Evolutionary conservation across 2,113 vertebrate genomes (phyloP).

Genomic region (Pedetes capensis): DNA sequence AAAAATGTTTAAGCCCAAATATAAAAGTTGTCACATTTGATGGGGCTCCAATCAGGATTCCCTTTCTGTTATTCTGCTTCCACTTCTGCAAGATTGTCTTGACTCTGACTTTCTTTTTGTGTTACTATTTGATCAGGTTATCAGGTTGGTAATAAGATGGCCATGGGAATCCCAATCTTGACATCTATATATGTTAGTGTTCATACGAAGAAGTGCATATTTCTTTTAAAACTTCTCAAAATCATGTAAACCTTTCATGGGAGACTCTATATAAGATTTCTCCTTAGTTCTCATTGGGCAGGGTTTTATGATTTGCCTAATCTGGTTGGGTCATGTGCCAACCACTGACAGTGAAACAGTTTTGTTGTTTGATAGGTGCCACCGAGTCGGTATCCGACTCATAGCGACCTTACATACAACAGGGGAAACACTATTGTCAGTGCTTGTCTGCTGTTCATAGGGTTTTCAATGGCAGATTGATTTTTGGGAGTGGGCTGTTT

Average conservation of each 20-base stretch:
- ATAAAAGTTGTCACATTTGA: not conserved
- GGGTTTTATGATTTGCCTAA: not conserved
- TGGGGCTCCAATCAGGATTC: not conserved
- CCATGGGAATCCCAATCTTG: not conserved
- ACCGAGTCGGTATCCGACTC: too few relatives aligned
- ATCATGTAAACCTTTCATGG: not conserved
- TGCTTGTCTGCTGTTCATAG: too few relatives aligned
- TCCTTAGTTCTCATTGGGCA: not conserved
- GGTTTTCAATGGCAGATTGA: too few relatives aligned
- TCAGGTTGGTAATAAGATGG: not conserved
- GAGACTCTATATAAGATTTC: not conserved
- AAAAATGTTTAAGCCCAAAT: not conserved
- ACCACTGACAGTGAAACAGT: not conserved
- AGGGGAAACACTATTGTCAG: too few relatives aligned
- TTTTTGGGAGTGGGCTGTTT: too few relatives aligned
- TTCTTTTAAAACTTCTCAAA: not conserved
- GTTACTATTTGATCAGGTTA: not conserved
- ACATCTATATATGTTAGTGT: not conserved
- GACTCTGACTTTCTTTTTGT: not conserved
- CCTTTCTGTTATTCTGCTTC: not conserved
- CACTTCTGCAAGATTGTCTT: not conserved
- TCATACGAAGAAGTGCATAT: not conserved
- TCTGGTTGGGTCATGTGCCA: not conserved
- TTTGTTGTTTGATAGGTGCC: too few relatives aligned
- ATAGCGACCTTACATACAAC: too few relatives aligned